Evolutionary conservation across 2,888 invertebrate species (phyloP).

Genomic region (Thera britannica): DNA sequence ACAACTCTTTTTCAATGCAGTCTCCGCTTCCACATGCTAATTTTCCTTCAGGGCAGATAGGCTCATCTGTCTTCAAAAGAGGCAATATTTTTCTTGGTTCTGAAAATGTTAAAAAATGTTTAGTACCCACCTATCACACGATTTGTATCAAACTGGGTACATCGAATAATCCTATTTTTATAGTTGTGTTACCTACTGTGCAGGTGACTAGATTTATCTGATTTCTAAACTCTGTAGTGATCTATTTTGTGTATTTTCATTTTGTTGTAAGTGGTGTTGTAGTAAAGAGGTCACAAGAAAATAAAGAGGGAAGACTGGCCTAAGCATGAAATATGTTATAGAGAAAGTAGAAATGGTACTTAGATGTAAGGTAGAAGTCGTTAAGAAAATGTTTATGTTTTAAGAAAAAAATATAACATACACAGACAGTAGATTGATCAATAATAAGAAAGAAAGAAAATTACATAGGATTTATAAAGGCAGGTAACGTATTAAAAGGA

Average conservation of each 20-base stretch:
- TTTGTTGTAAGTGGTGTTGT: conserved; percentile 60
- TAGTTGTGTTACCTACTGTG: conserved; percentile 30
- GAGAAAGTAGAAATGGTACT: conserved; percentile 12
- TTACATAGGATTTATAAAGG: conserved; percentile 3
- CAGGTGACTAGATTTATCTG: conserved; percentile 48
- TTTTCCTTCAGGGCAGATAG: conserved; percentile 95
- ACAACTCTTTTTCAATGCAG: conserved; percentile 95
- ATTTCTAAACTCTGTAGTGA: conserved; percentile 17
- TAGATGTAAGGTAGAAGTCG: conserved; percentile 6
- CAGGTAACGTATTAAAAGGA: conserved; percentile 9
- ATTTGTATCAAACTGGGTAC: not conserved
- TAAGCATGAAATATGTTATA: conserved; percentile 54
- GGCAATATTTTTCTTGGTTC: conserved; percentile 96
- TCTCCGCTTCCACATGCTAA: conserved; percentile 96
- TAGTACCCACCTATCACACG: not conserved
- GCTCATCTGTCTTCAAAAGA: conserved; percentile 96
- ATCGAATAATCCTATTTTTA: too few relatives aligned
- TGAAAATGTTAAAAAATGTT: conserved; percentile 70
- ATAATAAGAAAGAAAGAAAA: conserved; percentile 12
- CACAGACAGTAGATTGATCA: conserved; percentile 4
- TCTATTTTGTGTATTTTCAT: conserved; percentile 52
- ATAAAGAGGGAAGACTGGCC: conserved; percentile 56
- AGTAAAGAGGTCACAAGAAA: conserved; percentile 47
- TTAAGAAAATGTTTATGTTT: conserved; percentile 20
- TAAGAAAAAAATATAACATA: conserved; percentile 4